Evolutionary conservation across 2,113 vertebrate species (phyloP).

Genomic region (Notothenia rossii): DNA sequence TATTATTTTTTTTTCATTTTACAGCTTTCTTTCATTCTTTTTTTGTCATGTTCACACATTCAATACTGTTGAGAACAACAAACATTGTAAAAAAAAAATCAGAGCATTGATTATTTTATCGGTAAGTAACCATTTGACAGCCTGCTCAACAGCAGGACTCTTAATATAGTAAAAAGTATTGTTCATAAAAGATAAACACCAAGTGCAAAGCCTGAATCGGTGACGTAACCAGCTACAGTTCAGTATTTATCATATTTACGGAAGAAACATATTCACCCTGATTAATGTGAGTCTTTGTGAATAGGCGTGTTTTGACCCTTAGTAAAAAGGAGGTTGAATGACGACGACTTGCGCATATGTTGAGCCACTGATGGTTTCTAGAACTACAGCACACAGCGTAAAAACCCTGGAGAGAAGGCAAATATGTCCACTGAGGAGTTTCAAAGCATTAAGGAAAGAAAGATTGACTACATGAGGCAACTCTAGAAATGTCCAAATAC

Average conservation of each 20-base stretch:
- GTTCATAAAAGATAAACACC: constrained; percentile 29
- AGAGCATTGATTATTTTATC: constrained; percentile 25
- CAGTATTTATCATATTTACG: constrained; percentile 40
- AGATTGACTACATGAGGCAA: constrained; percentile 56
- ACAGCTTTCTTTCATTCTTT: constrained; percentile 55
- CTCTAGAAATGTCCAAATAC: constrained; percentile 46
- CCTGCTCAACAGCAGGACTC: constrained; percentile 25
- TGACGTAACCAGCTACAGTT: constrained; percentile 66
- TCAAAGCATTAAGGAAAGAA: constrained; percentile 32
- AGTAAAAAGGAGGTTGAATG: constrained; percentile 40
- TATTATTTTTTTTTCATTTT: not conserved
- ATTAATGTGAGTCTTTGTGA: constrained; percentile 41
- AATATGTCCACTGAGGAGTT: constrained; percentile 45
- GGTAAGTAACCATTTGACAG: constrained; percentile 36
- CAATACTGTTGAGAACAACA: constrained; percentile 54
- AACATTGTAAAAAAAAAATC: constrained; percentile 45
- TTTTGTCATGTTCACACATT: constrained; percentile 60
- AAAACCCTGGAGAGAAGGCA: constrained; percentile 68
- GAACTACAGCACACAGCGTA: constrained; percentile 44
- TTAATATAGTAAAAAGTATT: constrained; percentile 46
- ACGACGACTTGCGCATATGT: constrained; percentile 13
- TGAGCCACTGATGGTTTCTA: constrained; percentile 52
- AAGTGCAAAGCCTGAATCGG: constrained; percentile 61
- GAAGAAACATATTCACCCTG: constrained; percentile 68
- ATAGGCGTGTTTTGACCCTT: constrained; percentile 52